Percentiles rank a stretch among this genome's conserved stretches.
Evolutionary conservation across 2,113 vertebrate genomes (phyloP).

Genomic region (Brachyhypopomus gauderio): DNA sequence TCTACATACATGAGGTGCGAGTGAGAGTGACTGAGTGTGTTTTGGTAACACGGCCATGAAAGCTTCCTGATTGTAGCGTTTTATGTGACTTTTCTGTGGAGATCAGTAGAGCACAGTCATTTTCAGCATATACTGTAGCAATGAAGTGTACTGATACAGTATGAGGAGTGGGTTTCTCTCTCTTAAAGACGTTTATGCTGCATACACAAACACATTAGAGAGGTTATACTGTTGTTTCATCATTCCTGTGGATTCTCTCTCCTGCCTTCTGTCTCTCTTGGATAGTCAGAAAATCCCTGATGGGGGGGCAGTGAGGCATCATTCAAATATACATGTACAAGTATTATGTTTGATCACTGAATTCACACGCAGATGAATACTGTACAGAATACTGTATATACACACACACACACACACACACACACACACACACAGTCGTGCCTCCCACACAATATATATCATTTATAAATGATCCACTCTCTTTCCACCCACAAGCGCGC

Average conservation of each 20-base stretch:
- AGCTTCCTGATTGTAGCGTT: slow-evolving; percentile 2
- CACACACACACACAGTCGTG: slow-evolving; percentile 22
- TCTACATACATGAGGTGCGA: not conserved
- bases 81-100: not conserved
- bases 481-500: slow-evolving; percentile 1
- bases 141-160: not conserved
- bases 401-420: slow-evolving; percentile 11
- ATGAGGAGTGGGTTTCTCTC: not conserved
- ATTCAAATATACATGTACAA: slow-evolving; percentile 31
- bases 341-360: slow-evolving; percentile 10
- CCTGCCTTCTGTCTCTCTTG: not conserved
- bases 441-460: no score
- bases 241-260: not conserved
- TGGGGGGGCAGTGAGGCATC: not conserved
- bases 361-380: slow-evolving; percentile 2
- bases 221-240: no score
- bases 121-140: not conserved
- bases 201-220: no score
- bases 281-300: not conserved
- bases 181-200: no score
- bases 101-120: not conserved
- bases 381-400: not conserved
- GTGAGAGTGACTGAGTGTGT: not conserved
- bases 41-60: not conserved
- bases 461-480: no score